Base-by-base conservation (phyloP, 1,140 invertebrate species). In the Cylas formicarius region DNA sequence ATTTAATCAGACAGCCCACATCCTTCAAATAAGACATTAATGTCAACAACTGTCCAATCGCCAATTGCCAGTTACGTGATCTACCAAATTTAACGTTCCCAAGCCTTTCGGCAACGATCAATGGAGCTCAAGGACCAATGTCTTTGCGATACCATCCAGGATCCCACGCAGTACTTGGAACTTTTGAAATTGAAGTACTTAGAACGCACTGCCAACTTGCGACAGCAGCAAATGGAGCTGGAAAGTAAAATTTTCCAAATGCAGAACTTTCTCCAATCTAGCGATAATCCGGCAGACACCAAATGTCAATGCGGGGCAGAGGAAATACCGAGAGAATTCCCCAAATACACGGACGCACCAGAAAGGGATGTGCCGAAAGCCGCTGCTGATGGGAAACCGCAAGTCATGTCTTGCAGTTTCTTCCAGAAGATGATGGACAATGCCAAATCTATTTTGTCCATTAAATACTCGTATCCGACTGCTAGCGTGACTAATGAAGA, bases 371-470 rank as follows among this genome's bases (percentile, higher is more conserved):
- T 44, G 11, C 21, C 38, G 3, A 41, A 21, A 27, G 22, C 20
- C 3, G 21, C 33, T 20, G 11, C 24, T 6, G 28, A 44, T 22
- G 8, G 20, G 16, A 27, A 44, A 33, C 41, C 28, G 4, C 31
- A 35, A 2, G 24, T 28, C 9, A 33, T 37, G 17, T 36, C 39
- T 10, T 44, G 40, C 36, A 47, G 46, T 21, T 54, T 54, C 26
- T 50, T 54, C 21, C 52, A 54, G 14, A 54, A 50, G 37, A 42
- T 54, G 19, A 50, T 50, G 48, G 44, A 48, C 16, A 54, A 54
- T 28, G 48, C 48, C 23, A 49, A 36, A 32, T 44, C 38, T 11
- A 54, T 54, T 10, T 42, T 54, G n/a, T 36, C 47, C 4, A 39
- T 47, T 3, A 54, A 47, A 37, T 54, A 48, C 34, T 33, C 35